Evolutionary conservation across 1,140 invertebrate genomes (phyloP), one percentile per base, ranked within the genome.

Genomic region (Drosophila ficusphila): DNA sequence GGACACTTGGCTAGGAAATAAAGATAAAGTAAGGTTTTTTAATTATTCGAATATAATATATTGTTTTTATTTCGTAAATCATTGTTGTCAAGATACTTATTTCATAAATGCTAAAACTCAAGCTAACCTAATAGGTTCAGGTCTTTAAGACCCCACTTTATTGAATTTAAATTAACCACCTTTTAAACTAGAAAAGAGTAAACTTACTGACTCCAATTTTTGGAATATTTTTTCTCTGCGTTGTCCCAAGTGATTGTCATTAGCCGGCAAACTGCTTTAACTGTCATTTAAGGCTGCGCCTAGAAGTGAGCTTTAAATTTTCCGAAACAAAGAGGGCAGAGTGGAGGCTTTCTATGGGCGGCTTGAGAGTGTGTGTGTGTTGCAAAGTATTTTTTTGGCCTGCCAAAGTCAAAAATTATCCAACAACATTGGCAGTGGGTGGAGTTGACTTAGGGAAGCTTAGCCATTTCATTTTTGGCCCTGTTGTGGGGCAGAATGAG

Each of bases 381-480:
- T 8, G n/a, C 25, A 19, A 49, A 67, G 62, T 65, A 67, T 67
- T 67, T 67, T 52, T 67, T 46, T 67, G 36, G 36, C 49, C 47
- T 52, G 46, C 27, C 44, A 67, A 67, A 76, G 49, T 58, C 65
- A 79, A 75, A 85, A 85, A 86, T 85, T 86, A 82, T 86, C 82
- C 56, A 81, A 82, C 72, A 76, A 76, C 61, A 79, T 57, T 25
- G 23, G 1, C 25, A 21, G 9, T 16, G 36, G 9, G 41, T 23
- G 46, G 33, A 46, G 36, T 46, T 67, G 46, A 62, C 64, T 67
- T 82, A 67, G 60, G 56, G 12, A 54, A 65, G 65, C 70, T 85
- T 85, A 83, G 79, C 65, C 75, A 79, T 83, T 83, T 85, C 76
- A 83, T 83, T 79, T 85, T 64, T 79, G 77, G 75, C 39, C 65